phyloP scores from a whole-genome alignment of 2,113 vertebrate species.

The Blennius ocellaris region DNA sequence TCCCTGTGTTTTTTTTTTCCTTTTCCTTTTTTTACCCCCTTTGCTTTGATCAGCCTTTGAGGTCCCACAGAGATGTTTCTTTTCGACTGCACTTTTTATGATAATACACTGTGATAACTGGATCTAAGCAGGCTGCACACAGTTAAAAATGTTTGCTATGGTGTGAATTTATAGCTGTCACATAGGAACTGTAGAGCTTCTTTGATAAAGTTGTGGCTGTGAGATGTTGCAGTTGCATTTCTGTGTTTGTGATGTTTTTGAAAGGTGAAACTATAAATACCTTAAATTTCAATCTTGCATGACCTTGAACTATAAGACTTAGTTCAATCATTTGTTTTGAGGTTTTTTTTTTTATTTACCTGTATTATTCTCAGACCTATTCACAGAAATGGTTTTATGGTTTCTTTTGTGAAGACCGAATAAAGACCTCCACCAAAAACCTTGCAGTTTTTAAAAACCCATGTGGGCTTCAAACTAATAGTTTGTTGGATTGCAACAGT shows the following conservation, averaged over 20 bases:
- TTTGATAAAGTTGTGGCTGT: constrained; percentile 9
- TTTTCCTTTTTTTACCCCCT: constrained; percentile 47
- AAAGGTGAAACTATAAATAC: constrained; percentile 14
- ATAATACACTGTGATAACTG: constrained; percentile 49
- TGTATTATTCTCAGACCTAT: constrained; percentile 6
- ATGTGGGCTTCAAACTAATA: constrained; percentile 5
- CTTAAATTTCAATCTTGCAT: not conserved
- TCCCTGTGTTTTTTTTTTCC: constrained; percentile 42
- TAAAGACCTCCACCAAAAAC: not conserved
- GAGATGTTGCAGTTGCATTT: not conserved
- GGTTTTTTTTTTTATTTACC: not conserved
- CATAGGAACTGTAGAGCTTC: not conserved
- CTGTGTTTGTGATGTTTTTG: not conserved
- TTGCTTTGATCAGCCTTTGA: constrained; percentile 64
- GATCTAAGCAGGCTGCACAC: constrained; percentile 37
- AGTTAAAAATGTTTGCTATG: constrained; percentile 9
- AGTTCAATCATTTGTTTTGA: not conserved
- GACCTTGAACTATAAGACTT: constrained; percentile 10
- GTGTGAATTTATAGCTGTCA: constrained; percentile 19
- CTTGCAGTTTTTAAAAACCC: constrained; percentile 8
- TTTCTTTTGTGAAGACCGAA: constrained; percentile 13
- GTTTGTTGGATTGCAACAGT: constrained; percentile 1
- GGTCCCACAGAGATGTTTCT: constrained; percentile 36
- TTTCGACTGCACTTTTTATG: constrained; percentile 19
- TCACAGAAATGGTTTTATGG: constrained; percentile 12